Percentiles rank a stretch among this genome's conserved stretches.
These are phyloP conservation scores for Mycalesis mineus DNA, from an alignment of 2,888 invertebrate genomes.

Conservation along the genomic window DNA sequence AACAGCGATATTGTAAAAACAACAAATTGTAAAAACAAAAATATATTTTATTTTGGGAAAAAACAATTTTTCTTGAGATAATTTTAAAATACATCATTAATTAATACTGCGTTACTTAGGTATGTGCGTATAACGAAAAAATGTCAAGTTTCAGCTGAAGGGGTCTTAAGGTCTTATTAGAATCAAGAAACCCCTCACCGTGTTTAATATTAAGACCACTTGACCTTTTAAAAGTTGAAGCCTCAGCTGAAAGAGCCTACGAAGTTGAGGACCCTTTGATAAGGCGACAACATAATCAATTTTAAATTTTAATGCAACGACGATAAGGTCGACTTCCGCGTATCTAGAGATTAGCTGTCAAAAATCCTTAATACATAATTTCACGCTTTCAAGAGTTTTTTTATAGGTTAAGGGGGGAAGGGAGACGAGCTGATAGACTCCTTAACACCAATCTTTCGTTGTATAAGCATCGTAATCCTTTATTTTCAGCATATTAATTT, in stretches of 20 bases:
- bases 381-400: neutral
- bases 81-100: neutral
- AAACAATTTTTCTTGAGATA: neutral
- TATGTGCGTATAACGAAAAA: neutral
- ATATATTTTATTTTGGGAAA: neutral
- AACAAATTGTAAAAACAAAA: too few relatives aligned
- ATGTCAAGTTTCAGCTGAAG: neutral
- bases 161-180: neutral
- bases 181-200: neutral
- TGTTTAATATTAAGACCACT: constrained; percentile 1
- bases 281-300: neutral
- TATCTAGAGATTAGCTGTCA: neutral
- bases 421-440: neutral
- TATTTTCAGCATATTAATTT: too few relatives aligned
- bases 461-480: neutral
- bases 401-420: neutral
- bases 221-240: constrained; percentile 3
- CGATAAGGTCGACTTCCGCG: neutral
- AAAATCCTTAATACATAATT: neutral
- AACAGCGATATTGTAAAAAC: too few relatives aligned
- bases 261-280: neutral
- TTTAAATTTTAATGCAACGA: neutral
- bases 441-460: too few relatives aligned
- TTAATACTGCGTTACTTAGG: neutral
- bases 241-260: constrained; percentile 1